A percentile compares a stretch with the other conserved stretches of the same genome.
phyloP scores from a whole-genome alignment of 2,888 invertebrate genomes.

The Scrobipalpa atriplicella region DNA sequence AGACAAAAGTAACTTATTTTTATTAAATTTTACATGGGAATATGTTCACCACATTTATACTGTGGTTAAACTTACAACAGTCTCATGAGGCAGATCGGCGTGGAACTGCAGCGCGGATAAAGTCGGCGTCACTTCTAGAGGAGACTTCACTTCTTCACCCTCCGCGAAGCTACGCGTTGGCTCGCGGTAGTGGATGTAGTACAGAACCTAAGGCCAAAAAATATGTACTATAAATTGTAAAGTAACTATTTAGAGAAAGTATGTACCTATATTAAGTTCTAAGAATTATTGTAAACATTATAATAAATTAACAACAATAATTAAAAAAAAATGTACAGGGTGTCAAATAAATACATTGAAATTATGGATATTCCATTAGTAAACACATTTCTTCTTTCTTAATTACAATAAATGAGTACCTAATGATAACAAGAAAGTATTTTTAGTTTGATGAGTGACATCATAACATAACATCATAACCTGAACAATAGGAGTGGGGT shows the following conservation, averaged over 20 bases:
- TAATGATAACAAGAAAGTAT: neutral
- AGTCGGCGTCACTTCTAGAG: conserved; percentile 80
- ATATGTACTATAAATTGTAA: no score
- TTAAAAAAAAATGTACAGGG: no score
- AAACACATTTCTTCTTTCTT: neutral
- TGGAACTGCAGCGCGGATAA: conserved; percentile 94
- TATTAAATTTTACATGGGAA: no score
- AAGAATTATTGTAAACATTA: no score
- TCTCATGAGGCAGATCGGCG: conserved; percentile 92
- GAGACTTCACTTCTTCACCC: conserved; percentile 80
- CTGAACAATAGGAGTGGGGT: neutral
- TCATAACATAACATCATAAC: neutral
- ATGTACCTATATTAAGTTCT: no score
- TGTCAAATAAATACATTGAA: no score
- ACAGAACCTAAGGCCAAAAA: conserved; percentile 84
- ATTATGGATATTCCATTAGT: no score
- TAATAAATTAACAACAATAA: no score
- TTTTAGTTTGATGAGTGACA: neutral
- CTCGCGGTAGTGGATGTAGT: conserved; percentile 91
- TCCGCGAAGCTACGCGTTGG: conserved; percentile 87
- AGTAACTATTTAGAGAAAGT: no score
- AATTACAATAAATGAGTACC: neutral
- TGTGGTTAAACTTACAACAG: conserved; percentile 85
- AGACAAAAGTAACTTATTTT: no score
- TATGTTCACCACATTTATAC: neutral